phyloP scores from a whole-genome alignment of 2,888 invertebrate species.

The Formica aserva region DNA sequence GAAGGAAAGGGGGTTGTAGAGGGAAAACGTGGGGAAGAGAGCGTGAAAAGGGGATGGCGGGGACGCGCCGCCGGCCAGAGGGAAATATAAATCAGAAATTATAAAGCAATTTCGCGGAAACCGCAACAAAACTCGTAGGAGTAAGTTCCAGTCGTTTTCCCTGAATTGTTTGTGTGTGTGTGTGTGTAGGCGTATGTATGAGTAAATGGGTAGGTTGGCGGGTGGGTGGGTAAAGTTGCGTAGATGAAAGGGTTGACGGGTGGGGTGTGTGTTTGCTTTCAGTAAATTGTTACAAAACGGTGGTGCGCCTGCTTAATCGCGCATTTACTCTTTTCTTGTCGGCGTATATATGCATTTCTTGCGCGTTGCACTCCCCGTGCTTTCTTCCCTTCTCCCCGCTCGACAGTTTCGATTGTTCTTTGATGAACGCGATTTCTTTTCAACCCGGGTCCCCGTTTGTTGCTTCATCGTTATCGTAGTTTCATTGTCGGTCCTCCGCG shows the following conservation, averaged over 20 bases:
- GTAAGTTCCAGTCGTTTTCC: slow-evolving; percentile 51
- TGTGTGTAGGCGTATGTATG: neutral
- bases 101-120: slow-evolving; percentile 80
- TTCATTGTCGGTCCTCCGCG: slow-evolving; percentile 20
- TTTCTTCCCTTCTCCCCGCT: neutral
- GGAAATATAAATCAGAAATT: slow-evolving; percentile 80
- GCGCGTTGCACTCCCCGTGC: neutral
- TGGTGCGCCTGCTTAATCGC: slow-evolving; percentile 76
- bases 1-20: neutral
- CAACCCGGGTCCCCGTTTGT: neutral
- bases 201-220: neutral
- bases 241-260: slow-evolving; percentile 32
- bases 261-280: slow-evolving; percentile 61
- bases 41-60: slow-evolving; percentile 46
- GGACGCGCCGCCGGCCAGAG: slow-evolving; percentile 47
- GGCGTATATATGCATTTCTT: slow-evolving; percentile 39
- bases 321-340: slow-evolving; percentile 73
- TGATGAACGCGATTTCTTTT: slow-evolving; percentile 50
- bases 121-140: slow-evolving; percentile 75
- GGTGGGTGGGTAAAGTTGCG: slow-evolving; percentile 25
- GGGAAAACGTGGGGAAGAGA: slow-evolving; percentile 19
- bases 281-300: slow-evolving; percentile 78
- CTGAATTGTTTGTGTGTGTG: neutral
- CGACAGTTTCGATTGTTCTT: slow-evolving; percentile 52
- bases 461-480: slow-evolving; percentile 38